Base-by-base conservation (phyloP, 2,797 vertebrate species). In the Hydrolagus colliei region DNA sequence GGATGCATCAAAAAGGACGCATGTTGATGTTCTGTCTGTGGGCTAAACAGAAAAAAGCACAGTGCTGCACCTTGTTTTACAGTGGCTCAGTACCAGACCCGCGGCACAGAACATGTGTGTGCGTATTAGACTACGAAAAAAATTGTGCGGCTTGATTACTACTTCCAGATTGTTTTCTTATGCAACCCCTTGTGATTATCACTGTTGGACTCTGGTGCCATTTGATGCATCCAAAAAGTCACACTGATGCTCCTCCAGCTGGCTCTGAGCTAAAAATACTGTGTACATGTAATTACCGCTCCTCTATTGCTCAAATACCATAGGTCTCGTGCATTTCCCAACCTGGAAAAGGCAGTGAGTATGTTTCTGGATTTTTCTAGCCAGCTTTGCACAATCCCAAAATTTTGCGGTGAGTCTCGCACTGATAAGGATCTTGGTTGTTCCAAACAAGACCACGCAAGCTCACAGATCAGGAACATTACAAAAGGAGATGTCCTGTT, bases 181-280 rank as follows among this genome's bases (percentile, higher is more conserved):
- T 68, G 63, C 9, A 84, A 65, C 68, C 68, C 79, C 16, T 68
- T 84, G 32, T 84, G 9, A 84, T 84, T 71, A 71, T 84, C 63
- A 68, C 65, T 84, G 32, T 67, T 84, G 79, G 79, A 84, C 68
- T 84, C 62, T 80, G 62, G 78, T 80, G 78, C 62, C 61, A 80
- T 9, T 67, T 35, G 78, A 80, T 13, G 22, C 62, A 80, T 80
- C 78, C 32, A 71, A 84, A 35, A 41, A 84, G 32, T 32, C 79
- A 84, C 27, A 68, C 63, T 20, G 32, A 68, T 84, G 65, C 16
- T 82, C 68, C 79, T 67, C 79, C 65, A 84, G 41, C 79, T 71
- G 68, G 65, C 32, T 71, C 68, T 27, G 65, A 41, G 79, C 14
- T n/a, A 71, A 32, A 68, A 84, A 35, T 11, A 35, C 41, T 52